Evolutionary conservation across 2,113 vertebrate genomes (phyloP), one percentile per base, ranked within the genome.

Genomic region (Ciconia boyciana): DNA sequence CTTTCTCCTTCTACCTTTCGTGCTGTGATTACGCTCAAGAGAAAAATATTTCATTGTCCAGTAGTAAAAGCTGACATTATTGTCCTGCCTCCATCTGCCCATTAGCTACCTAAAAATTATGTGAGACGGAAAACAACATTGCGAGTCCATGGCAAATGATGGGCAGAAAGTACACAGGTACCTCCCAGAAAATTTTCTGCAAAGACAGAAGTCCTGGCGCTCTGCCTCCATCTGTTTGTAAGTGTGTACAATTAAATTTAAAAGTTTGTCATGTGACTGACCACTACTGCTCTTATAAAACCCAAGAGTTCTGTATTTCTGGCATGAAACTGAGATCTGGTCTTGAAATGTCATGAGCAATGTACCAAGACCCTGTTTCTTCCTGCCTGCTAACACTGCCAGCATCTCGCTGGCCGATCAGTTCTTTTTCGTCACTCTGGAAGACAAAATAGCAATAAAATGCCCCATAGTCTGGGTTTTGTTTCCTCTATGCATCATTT

Each of bases 31-130:
- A 64, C 0, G 8, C 93, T 86, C 93, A 34, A 41, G 93, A 96
- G 89, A 52, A 83, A 72, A 77, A 83, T 49, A 93, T 49, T 85
- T 93, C 86, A 57, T 69, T 90, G 91, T 81, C 85, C 88, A 60
- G 83, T 13, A 88, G 79, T 82, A 94, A 95, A 93, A 92, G 48
- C 51, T 90, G 88, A 46, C 54, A 17, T 57, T 55, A 61, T 61
- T 61, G 49, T 77, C 74, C 79, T 80, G 58, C 79, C 46, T 94
- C 91, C 95, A 93, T 80, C 94, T 94, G 95, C 15, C 86, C 16
- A 31, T 81, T 41, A 61, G 68, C 70, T 91, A 58, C 87, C 83
- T 65, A 48, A 90, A 82, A 78, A 76, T 48, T 8, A 77, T 26
- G 48, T 11, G 48, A 65, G 60, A 58, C 0, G 7, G 39, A 49